Conservation (phyloP, 2,888 invertebrate genomes). For the Eupithecia subumbrata region DNA sequence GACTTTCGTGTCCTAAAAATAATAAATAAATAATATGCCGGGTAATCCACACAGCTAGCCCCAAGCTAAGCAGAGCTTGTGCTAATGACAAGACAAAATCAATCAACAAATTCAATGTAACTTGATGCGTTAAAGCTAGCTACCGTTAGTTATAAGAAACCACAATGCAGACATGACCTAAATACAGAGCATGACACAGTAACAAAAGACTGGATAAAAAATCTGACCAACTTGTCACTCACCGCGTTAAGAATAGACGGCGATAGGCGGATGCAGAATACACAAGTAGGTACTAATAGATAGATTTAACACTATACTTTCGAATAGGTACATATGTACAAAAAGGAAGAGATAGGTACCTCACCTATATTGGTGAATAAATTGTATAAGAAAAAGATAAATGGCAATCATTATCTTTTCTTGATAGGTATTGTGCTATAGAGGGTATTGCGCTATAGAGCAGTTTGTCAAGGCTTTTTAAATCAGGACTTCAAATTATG, state of each 20-base stretch:
- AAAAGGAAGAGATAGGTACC: too few species aligned
- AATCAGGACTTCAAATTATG: neutral
- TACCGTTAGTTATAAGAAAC: constrained; percentile 46
- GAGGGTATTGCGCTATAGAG: too few species aligned
- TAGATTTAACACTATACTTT: neutral
- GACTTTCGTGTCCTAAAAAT: too few species aligned
- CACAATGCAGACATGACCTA: constrained; percentile 49
- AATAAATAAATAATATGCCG: too few species aligned
- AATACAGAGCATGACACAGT: constrained; percentile 50
- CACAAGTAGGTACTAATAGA: neutral
- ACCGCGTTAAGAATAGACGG: constrained; percentile 25
- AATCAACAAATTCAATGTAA: neutral
- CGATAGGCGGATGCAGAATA: constrained; percentile 14
- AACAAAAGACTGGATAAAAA: constrained; percentile 48
- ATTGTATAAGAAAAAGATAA: neutral
- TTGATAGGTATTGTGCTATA: too few species aligned
- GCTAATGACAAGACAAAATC: neutral
- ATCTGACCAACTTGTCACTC: constrained; percentile 40
- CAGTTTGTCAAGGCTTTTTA: neutral
- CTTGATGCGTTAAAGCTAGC: constrained; percentile 10
- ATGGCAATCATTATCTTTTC: too few species aligned
- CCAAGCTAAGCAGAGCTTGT: too few species aligned
- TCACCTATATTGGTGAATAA: neutral
- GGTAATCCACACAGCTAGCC: too few species aligned
- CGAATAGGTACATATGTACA: neutral